Base-by-base conservation (phyloP, 2,113 vertebrate species). In the Drymodes brunneopygia region DNA sequence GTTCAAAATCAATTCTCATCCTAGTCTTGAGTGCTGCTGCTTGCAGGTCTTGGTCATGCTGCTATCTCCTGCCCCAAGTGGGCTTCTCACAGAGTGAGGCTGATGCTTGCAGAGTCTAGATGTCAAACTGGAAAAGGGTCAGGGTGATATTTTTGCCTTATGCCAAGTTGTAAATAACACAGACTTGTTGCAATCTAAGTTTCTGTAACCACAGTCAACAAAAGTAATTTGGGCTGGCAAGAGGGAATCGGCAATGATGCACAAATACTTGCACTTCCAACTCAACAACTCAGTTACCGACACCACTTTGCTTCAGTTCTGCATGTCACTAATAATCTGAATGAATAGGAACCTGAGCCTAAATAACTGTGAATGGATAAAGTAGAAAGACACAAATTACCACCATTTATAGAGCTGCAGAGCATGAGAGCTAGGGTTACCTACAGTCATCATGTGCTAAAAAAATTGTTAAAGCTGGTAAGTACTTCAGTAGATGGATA, bases 41-140 rank as follows among this genome's bases (percentile, higher is more conserved):
- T 45, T 58, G 21, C 44, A 60, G 18, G 24, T 23, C 12, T 65
- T 86, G 56, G 21, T 60, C 21, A 7, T 14, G 18, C 21, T 53
- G 11, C 38, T 64, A 6, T 13, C 31, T 88, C 42, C 51, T 56
- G 15, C 15, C 21, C 21, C 31, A 13, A 13, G 8, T 17, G 10
- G 3, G 40, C 13, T 66, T 83, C 0, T 3, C 36, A 35, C 1
- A 25, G 17, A n/a, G 11, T 1, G 9, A 85, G 15, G 31, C 18
- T n/a, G 36, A 19, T 71, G 31, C 36, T 83, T 81, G 18, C 33
- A 35, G 40, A 56, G 21, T 53, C 33, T 45, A 33, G 20, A 42
- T 21, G 27, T 27, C 40, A 83, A 67, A 56, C 10, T 47, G 9
- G 38, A 35, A 42, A 47, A 27, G 2, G 3, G 12, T 29, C 24